A percentile compares a stretch with the other conserved stretches of the same genome.
Conservation (phyloP, 2,888 invertebrate species). For the Chydorus sphaericus region DNA sequence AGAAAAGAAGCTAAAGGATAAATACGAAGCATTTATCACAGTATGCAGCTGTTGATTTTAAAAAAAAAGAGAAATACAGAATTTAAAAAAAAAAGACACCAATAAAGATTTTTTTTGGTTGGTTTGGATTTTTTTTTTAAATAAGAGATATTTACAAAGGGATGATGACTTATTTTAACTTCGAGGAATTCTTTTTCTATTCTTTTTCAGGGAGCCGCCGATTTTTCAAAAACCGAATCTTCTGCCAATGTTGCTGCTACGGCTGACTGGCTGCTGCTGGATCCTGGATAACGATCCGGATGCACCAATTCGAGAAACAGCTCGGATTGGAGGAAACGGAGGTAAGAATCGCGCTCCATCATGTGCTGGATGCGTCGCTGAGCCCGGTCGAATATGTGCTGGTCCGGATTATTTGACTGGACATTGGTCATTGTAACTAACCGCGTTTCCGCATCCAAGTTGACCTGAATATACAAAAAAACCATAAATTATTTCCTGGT, state of each 20-base stretch:
- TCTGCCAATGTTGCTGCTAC: neutral
- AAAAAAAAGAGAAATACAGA: too few species aligned
- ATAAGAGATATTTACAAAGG: too few species aligned
- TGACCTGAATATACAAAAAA: constrained; percentile 29
- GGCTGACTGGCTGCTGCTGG: too few species aligned
- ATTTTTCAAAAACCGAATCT: neutral
- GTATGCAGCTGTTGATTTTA: too few species aligned
- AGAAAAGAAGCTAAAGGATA: too few species aligned
- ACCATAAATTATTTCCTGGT: neutral
- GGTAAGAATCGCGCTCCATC: constrained; percentile 39
- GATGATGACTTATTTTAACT: too few species aligned
- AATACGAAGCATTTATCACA: too few species aligned
- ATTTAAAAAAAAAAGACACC: too few species aligned
- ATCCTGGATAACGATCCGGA: constrained; percentile 23
- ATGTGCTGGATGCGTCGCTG: constrained; percentile 37
- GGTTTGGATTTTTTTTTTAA: neutral
- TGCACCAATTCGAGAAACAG: constrained; percentile 31
- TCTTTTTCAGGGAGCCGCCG: neutral
- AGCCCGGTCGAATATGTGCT: constrained; percentile 35
- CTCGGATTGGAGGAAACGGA: constrained; percentile 37
- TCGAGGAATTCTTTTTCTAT: neutral
- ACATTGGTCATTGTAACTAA: constrained; percentile 31
- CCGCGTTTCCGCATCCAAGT: constrained; percentile 37
- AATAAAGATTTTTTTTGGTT: neutral
- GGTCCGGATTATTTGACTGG: constrained; percentile 27